phyloP scores from a whole-genome alignment of 2,113 vertebrate species.

The Burhinus bistriatus region DNA sequence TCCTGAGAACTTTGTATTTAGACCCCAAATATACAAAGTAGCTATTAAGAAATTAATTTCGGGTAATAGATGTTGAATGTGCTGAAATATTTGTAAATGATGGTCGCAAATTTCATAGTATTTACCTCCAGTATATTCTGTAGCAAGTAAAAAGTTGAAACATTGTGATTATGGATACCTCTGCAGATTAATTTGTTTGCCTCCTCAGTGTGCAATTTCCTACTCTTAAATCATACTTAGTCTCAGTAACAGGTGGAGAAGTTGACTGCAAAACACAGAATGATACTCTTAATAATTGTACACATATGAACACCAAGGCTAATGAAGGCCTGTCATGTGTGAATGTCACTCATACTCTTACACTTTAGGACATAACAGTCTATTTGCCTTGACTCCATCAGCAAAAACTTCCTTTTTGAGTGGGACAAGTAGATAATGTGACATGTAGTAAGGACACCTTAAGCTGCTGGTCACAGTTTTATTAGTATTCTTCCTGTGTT shows the following conservation, averaged over 20 bases:
- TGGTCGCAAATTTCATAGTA: neutral
- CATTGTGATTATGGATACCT: neutral
- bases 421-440: neutral
- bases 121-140: neutral
- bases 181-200: neutral
- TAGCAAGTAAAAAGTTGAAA: neutral
- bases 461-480: neutral
- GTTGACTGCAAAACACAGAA: neutral
- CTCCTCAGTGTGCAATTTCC: neutral
- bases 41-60: neutral
- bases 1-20: neutral
- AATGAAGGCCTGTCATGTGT: neutral
- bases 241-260: neutral
- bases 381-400: neutral
- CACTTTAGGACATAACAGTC: neutral
- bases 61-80: neutral
- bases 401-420: neutral
- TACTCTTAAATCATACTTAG: neutral
- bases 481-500: neutral
- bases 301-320: neutral
- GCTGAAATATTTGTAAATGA: neutral
- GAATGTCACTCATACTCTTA: neutral
- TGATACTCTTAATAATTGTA: neutral
- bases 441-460: neutral
- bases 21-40: neutral